Evolutionary conservation across 1,140 invertebrate genomes (phyloP), one percentile per base, ranked within the genome.

Genomic region (Spodoptera litura): DNA sequence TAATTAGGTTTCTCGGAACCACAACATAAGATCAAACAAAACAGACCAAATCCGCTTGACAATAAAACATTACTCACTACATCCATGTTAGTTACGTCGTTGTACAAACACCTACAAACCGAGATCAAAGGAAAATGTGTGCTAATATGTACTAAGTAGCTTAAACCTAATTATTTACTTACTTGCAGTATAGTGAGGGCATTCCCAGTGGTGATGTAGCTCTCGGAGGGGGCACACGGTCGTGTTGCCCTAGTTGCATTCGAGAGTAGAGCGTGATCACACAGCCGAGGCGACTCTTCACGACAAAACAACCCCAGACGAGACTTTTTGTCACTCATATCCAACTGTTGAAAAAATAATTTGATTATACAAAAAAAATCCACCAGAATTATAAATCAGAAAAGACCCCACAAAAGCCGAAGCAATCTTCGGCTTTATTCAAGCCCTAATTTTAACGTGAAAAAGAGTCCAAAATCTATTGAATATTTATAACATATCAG

Each of bases 291-390:
- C 4, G 96, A 96, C 80, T 97, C 96, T 83, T 97, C 97, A 78
- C 97, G 96, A 85, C 97, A 97, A 84, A 97, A 97, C 73, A 97
- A 96, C 0, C 97, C 97, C 78, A 97, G 95, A 31, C 97, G 90
- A 4, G 95, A 91, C 71, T 90, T 92, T 73, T 91, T 91, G 71
- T 93, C 91, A 6, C 70, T 88, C 92, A 94, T 93, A 20, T 94
- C 92, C 87, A 94, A 83, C 92, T 94, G 83, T 77, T 58, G 31
- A 58, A 66, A 77, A 79, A 76, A 84, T 15, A 80, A 56, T 20
- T 13, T 9, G n/a, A 25, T 56, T 38, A 38, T 10, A 44, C 4
- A 44, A 44, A 44, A 44, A 44, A 6, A 44, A 4, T 0, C 38
- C 38, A 44, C 1, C 38, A 10, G 9, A 44, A 44, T 44, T 0